Evolutionary conservation across 2,113 vertebrate species (phyloP), one percentile per base, ranked within the genome.

Genomic region (Alectura lathami): DNA sequence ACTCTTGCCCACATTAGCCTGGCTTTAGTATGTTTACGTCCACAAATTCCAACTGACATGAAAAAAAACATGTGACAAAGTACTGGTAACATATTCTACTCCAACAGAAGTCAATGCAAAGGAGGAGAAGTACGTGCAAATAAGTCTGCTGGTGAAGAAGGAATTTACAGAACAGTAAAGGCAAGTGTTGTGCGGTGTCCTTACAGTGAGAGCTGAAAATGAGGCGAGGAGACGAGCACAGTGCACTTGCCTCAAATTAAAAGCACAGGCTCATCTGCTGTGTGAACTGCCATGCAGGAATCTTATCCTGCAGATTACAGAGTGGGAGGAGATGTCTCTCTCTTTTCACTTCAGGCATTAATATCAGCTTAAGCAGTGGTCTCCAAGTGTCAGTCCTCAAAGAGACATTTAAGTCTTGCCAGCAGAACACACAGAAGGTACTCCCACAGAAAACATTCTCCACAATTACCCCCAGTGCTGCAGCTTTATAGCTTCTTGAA

Each of bases 361-460:
- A 30, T 45, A 90, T 45, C 63, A 69, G 62, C 82, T 96, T 87
- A 89, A 88, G n/a, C 36, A 86, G 84, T 63, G 82, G 85, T 88
- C 82, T 95, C 78, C 47, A n/a, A 88, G 87, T 51, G 75, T 86
- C 85, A 83, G 64, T 17, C 68, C 89, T 93, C 24, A 0, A 74
- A 86, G 63, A 91, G 86, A 42, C 67, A 89, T 90, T 86, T 60
- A 62, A 88, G 34, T 59, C 87, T 56, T 87, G 78, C 85, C 91
- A 96, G 75, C 45, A 93, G 88, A 88, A 67, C 73, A 84, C 80
- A 87, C 67, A 91, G 76, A 94, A 88, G n/a, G 59, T 64, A 85
- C 75, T 94, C 82, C 95, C 67, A 83, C 85, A 47, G 36, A 42
- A 88, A 91, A 54, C 5, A 0, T 59, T 89, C 79, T 48, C 43